Evolutionary conservation across 2,113 vertebrate species (phyloP).

Genomic region (Oncorhynchus nerka): DNA sequence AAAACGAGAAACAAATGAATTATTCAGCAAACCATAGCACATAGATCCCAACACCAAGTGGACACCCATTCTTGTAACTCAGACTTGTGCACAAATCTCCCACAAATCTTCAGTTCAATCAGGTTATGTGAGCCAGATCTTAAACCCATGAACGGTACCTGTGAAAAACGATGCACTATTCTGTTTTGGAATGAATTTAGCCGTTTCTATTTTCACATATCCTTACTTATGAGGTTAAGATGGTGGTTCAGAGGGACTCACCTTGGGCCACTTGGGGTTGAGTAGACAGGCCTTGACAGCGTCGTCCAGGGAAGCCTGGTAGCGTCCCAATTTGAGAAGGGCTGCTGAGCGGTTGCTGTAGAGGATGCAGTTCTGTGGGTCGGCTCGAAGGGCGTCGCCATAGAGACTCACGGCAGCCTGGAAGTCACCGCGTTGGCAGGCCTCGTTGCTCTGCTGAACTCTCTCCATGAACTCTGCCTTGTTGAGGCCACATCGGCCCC

Average conservation of each 20-base stretch:
- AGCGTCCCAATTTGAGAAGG: conserved; percentile 86
- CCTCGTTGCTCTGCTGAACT: conserved; percentile 93
- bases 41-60: too few relatives aligned
- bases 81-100: conserved; percentile 5
- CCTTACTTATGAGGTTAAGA: not conserved
- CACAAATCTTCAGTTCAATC: not conserved
- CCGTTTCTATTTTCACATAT: not conserved
- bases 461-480: conserved; percentile 96
- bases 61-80: conserved; percentile 4
- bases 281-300: conserved; percentile 87
- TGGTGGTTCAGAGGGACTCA: conserved; percentile 60
- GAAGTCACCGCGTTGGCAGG: conserved; percentile 91
- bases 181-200: not conserved
- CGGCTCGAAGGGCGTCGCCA: conserved; percentile 83
- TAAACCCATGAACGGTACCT: not conserved
- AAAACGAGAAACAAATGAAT: conserved; percentile 14
- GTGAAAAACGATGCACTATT: not conserved
- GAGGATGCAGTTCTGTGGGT: conserved; percentile 96
- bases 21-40: too few relatives aligned
- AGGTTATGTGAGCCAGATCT: not conserved
- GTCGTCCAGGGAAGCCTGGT: conserved; percentile 87
- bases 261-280: conserved; percentile 98
- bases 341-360: conserved; percentile 95
- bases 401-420: conserved; percentile 84
- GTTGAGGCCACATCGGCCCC: conserved; percentile 73